Percentiles rank a stretch among this genome's conserved stretches.
Evolutionary conservation across 2,797 vertebrate species (phyloP).

Genomic region (Hyperoplus immaculatus): DNA sequence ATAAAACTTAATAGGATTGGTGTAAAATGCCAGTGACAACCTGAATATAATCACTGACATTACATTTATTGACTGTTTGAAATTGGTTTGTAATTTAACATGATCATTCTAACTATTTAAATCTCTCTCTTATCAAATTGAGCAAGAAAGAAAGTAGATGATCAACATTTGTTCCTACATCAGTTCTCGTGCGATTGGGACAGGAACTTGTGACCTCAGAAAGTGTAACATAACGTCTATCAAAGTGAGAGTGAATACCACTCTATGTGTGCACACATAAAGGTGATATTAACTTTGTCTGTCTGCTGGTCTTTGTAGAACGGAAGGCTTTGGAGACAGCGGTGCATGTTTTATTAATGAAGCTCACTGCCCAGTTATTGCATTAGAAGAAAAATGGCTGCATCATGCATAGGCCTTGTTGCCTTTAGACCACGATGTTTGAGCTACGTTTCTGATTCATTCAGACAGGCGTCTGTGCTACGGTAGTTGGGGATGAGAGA

Average conservation of each 20-base stretch:
- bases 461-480: constrained; percentile 10
- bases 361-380: constrained; percentile 40
- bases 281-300: constrained; percentile 11
- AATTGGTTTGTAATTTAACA: background rate
- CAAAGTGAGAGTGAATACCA: background rate
- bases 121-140: background rate
- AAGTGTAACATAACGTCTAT: too few relatives aligned
- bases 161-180: background rate
- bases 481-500: background rate
- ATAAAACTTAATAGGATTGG: background rate
- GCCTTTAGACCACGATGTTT: constrained; percentile 2
- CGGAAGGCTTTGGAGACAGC: constrained; percentile 50
- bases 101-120: background rate
- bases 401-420: constrained; percentile 55
- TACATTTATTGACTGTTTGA: background rate
- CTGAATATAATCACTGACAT: background rate
- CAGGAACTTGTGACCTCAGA: background rate
- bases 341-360: constrained; percentile 69
- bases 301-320: constrained; percentile 11
- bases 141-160: background rate
- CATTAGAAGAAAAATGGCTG: constrained; percentile 52
- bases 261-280: background rate
- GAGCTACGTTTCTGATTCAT: constrained; percentile 35
- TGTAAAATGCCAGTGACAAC: background rate
- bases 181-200: background rate